phyloP scores from a whole-genome alignment of 2,797 vertebrate species.

The Mus minutoides region DNA sequence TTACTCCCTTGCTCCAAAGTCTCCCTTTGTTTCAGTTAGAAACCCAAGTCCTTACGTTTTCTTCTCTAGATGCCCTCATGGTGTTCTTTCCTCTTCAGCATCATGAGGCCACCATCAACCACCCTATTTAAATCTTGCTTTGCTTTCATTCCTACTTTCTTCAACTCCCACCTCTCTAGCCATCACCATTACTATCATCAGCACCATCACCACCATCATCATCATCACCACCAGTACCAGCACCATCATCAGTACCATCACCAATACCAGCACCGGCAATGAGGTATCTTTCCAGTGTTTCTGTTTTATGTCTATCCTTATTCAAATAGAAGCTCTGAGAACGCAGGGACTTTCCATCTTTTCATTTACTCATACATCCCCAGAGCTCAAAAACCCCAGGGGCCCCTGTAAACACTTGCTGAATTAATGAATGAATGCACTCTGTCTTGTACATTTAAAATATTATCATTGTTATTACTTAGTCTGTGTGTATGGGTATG shows the following conservation, averaged over 20 bases:
- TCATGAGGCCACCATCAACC: background rate
- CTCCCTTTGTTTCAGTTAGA: background rate
- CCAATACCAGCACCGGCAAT: background rate
- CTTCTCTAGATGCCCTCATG: background rate
- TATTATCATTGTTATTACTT: background rate
- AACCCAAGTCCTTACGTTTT: background rate
- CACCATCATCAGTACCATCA: too few relatives aligned
- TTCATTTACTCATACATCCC: background rate
- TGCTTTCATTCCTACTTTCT: background rate
- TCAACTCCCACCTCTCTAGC: too few relatives aligned
- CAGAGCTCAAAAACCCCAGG: background rate
- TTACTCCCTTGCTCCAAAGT: background rate
- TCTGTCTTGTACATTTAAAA: conserved; percentile 4
- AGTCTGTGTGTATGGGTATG: background rate
- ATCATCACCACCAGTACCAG: too few relatives aligned
- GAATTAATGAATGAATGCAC: background rate
- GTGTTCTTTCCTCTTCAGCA: background rate
- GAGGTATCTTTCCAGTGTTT: background rate
- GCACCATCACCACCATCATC: too few relatives aligned
- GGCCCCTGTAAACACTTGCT: background rate
- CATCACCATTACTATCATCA: background rate
- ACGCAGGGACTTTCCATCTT: background rate
- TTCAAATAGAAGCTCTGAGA: conserved; percentile 6
- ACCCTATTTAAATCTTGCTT: background rate
- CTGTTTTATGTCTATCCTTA: conserved; percentile 1